Conservation (phyloP, 2,888 invertebrate species). For the Drosophila incognita region DNA sequence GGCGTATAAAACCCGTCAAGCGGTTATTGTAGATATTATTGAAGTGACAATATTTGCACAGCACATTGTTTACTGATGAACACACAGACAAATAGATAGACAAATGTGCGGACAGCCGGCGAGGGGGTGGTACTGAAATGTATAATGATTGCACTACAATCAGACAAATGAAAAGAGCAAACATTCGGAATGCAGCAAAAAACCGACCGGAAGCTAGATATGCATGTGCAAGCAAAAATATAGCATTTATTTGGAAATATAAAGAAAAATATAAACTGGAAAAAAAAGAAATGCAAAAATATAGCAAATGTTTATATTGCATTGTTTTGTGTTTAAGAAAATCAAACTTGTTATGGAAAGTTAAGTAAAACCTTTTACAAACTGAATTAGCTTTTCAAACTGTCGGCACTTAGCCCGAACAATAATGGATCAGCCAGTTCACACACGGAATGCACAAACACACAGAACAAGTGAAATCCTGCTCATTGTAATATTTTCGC, state of each 20-base stretch:
- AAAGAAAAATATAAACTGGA: not conserved
- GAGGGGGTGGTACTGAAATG: not conserved
- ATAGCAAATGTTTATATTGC: not conserved
- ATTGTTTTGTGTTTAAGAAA: not conserved
- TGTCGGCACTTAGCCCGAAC: not conserved
- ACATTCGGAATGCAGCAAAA: not conserved
- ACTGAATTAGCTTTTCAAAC: too few relatives aligned
- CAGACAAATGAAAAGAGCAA: slow-evolving; percentile 4
- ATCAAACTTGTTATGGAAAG: not conserved
- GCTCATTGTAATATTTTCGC: not conserved
- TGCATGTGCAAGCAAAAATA: not conserved
- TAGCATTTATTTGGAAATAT: not conserved
- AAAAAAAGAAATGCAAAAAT: not conserved
- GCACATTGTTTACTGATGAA: slow-evolving; percentile 51
- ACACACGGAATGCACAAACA: not conserved
- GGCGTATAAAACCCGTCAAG: slow-evolving; percentile 39
- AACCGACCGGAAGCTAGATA: not conserved
- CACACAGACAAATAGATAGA: slow-evolving; percentile 8
- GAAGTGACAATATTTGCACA: slow-evolving; percentile 43
- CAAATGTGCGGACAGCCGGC: not conserved
- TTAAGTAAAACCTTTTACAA: not conserved
- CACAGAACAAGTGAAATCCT: not conserved
- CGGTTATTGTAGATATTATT: slow-evolving; percentile 57
- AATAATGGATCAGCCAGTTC: not conserved
- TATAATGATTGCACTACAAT: not conserved